Evolutionary conservation across 2,113 vertebrate genomes (phyloP), one percentile per base, ranked within the genome.

Genomic region (Cariama cristata): DNA sequence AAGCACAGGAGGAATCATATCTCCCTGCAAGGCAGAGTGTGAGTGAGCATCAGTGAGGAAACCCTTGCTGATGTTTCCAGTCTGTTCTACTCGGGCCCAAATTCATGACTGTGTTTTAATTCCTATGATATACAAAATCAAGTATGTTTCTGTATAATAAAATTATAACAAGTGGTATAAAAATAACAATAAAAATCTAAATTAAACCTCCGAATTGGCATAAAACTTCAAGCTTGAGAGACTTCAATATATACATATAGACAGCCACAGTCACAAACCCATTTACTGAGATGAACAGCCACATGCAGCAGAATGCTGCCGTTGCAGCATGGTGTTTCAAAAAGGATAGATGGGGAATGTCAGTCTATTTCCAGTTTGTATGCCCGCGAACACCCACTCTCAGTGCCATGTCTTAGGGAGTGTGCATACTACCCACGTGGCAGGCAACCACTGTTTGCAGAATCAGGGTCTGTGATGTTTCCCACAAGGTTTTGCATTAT

Each of bases 401-500:
- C 72, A 72, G 28, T 32, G 64, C 23, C 73, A 33, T 8, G 28
- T 56, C 82, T 82, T 49, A 58, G 32, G 18, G 35, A 63, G 4
- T 2, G 30, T 8, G 26, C 71, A 55, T 2, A 5, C 26, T 79
- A 90, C 55, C 17, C 50, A 72, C 1, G 0, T 24, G 56, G 56
- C 76, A 95, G 56, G 15, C 22, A 95, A 79, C 22, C 35, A 26
- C 14, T 49, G 30, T 28, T 64, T 84, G 74, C 58, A 82, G 67
- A 26, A 69, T 84, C 44, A 79, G 53, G 68, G 59, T 49, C 50
- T 87, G 33, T 47, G 84, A 96, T 97, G 93, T 76, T 96, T 96
- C 77, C 91, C 92, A 98, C 96, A 98, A 95, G 96, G 79, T 53
- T 83, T 84, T 97, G 98, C 97, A 98, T 98, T 98, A 98, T 98